Evolutionary conservation across 2,797 vertebrate species (phyloP), one percentile per base, ranked within the genome.

Genomic region (Epinephelus malabaricus): DNA sequence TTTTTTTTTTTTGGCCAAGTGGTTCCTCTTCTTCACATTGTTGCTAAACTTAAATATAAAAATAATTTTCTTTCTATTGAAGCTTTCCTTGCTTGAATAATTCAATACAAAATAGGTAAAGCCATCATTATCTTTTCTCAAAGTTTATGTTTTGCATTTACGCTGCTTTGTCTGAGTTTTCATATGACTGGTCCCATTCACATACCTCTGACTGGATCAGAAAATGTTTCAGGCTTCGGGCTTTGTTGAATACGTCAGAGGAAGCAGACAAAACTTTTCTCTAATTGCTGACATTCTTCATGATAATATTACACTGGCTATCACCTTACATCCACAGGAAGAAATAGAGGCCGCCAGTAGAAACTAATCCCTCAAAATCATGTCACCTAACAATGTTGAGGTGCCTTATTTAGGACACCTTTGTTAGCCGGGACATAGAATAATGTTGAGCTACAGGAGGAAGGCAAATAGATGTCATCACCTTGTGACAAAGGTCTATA

Each of bases 391-490:
- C 47, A 23, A 5, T 25, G 38, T 25, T 6, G 27, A 68, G 47
- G 25, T 7, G 17, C 23, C 30, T 30, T 63, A 61, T 70, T 69
- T 34, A 60, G 62, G 65, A 66, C 6, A 1, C 13, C 19, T 55
- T 69, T 66, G 59, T 83, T 54, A 62, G 63, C 19, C 19, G 4
- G 51, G 45, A 75, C 34, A 66, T 27, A 74, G 65, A 82, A 70
- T 67, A 63, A 82, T 84, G 81, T 49, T n/a, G 55, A 69, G 77
- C 53, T 74, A 45, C 69, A 77, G 49, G 34, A 76, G 61, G 71
- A 6, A 12, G 63, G 50, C 61, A 74, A 70, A 86, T 49, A 61
- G 61, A 76, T 76, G 71, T 43, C 70, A 66, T 13, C 47, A 14
- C 25, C 40, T 15, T 14, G 27, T 54, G 53, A 9, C 69, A 54